phyloP scores from a whole-genome alignment of 2,113 vertebrate genomes.

The Eudorcas thomsonii region DNA sequence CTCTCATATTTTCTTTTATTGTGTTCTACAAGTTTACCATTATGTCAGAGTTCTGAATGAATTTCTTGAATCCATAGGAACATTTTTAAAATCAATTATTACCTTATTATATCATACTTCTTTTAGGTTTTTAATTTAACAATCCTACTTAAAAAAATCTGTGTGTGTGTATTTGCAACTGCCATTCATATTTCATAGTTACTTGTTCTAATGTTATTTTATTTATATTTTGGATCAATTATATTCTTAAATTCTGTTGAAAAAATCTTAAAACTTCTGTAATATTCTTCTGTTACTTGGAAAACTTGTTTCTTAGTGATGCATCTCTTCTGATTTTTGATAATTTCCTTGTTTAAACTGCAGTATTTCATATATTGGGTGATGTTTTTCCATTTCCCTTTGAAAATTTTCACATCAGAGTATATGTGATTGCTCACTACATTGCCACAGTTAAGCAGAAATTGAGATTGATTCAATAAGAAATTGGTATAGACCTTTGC shows the following conservation, averaged over 20 bases:
- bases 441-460: background rate
- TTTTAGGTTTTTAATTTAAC: background rate
- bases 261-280: background rate
- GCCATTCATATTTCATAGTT: background rate
- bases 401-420: background rate
- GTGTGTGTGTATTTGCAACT: background rate
- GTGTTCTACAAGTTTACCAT: background rate
- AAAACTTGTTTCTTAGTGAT: background rate
- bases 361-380: background rate
- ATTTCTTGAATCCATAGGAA: background rate
- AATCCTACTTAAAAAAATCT: background rate
- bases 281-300: background rate
- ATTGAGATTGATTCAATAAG: background rate
- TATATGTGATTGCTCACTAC: background rate
- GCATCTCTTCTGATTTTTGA: background rate
- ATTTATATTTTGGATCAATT: background rate
- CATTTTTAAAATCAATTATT: background rate
- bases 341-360: background rate
- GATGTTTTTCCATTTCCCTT: background rate
- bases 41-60: background rate
- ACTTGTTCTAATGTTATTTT: background rate
- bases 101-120: background rate
- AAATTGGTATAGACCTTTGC: background rate
- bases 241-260: background rate
- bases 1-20: background rate